Percentiles rank a stretch among this genome's conserved stretches.
Evolutionary conservation across 2,888 invertebrate species (phyloP).

Genomic region (Volucella zonaria): DNA sequence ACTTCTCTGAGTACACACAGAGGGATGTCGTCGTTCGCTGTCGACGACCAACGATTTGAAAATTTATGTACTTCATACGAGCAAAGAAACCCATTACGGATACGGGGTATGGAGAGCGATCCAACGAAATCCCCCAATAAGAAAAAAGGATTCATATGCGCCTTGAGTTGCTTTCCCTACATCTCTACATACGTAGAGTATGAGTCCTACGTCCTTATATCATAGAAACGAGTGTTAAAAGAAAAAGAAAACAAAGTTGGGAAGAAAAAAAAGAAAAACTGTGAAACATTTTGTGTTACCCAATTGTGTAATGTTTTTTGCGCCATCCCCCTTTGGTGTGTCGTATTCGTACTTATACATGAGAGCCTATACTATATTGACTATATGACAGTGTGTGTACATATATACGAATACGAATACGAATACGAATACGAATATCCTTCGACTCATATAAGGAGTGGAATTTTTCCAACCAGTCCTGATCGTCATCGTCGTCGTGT

Average conservation of each 20-base stretch:
- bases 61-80: slow-evolving; percentile 73
- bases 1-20: neutral
- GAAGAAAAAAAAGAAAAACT: slow-evolving; percentile 60
- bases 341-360: slow-evolving; percentile 31
- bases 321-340: slow-evolving; percentile 60
- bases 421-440: slow-evolving; percentile 23
- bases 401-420: neutral
- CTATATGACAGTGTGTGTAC: slow-evolving; percentile 45
- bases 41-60: slow-evolving; percentile 8
- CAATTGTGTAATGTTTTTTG: slow-evolving; percentile 74
- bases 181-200: slow-evolving; percentile 9
- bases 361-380: neutral
- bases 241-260: slow-evolving; percentile 17
- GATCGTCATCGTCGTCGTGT: slow-evolving; percentile 69
- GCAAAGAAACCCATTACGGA: slow-evolving; percentile 51
- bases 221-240: slow-evolving; percentile 25
- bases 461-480: slow-evolving; percentile 73
- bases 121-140: slow-evolving; percentile 69
- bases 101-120: no score
- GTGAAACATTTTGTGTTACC: slow-evolving; percentile 72
- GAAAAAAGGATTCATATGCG: slow-evolving; percentile 72
- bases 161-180: slow-evolving; percentile 19
- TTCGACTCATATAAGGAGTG: slow-evolving; percentile 71
- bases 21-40: neutral
- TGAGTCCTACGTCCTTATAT: neutral